phyloP scores from a whole-genome alignment of 1,140 invertebrate species.

The Plectrocnemia conspersa region DNA sequence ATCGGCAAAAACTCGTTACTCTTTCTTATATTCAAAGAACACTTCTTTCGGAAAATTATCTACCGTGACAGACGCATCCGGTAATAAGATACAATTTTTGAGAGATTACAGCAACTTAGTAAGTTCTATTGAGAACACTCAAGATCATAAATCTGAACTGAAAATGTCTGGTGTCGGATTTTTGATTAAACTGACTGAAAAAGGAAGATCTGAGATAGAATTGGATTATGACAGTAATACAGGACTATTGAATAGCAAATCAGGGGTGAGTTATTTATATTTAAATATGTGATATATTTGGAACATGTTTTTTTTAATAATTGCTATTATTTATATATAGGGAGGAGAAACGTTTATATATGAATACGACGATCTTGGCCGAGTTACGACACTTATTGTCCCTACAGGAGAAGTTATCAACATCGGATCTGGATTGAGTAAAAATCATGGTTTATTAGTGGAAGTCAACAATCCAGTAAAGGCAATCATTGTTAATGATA shows the following conservation, averaged over 20 bases:
- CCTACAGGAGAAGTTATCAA: slow-evolving; percentile 85
- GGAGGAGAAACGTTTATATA: slow-evolving; percentile 85
- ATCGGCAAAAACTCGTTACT: slow-evolving; percentile 86
- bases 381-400: slow-evolving; percentile 76
- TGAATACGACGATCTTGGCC: slow-evolving; percentile 80
- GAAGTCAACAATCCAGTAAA: slow-evolving; percentile 51
- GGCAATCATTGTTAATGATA: slow-evolving; percentile 53
- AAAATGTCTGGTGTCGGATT: slow-evolving; percentile 85
- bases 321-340: slow-evolving; percentile 50
- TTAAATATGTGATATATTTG: slow-evolving; percentile 19
- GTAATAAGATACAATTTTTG: slow-evolving; percentile 88
- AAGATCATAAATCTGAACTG: slow-evolving; percentile 85
- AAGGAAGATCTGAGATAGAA: slow-evolving; percentile 74
- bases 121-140: slow-evolving; percentile 89
- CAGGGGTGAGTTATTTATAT: slow-evolving; percentile 55
- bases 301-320: background rate
- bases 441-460: slow-evolving; percentile 69
- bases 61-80: slow-evolving; percentile 86
- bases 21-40: slow-evolving; percentile 94
- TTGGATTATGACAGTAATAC: slow-evolving; percentile 80
- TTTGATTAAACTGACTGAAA: slow-evolving; percentile 75
- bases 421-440: slow-evolving; percentile 67
- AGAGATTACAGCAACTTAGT: slow-evolving; percentile 85
- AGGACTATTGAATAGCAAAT: slow-evolving; percentile 73
- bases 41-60: slow-evolving; percentile 92